A percentile compares a stretch with the other conserved stretches of the same genome.
These are phyloP conservation scores for Lasioglossum oenotherae DNA, from an alignment of 2,888 invertebrate genomes.

Conservation along the genomic window DNA sequence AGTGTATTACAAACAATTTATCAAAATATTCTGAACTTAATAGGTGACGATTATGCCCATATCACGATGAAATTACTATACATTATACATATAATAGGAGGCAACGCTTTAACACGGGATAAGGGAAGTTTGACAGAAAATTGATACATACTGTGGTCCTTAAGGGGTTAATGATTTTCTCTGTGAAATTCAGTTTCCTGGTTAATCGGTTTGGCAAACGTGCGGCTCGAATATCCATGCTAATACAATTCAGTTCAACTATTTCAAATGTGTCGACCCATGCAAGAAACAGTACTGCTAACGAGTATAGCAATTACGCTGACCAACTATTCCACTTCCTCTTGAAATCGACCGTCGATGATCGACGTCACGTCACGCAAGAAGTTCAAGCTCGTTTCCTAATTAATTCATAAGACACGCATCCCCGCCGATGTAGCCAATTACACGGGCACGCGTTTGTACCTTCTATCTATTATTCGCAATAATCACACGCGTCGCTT, in stretches of 20 bases:
- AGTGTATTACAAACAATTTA: too few species aligned
- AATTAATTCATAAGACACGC: constrained; percentile 17
- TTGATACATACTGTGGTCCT: background rate
- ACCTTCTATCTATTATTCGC: background rate
- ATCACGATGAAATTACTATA: background rate
- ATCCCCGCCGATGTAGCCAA: background rate
- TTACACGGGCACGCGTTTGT: background rate
- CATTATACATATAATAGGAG: too few species aligned
- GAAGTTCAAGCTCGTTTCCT: background rate
- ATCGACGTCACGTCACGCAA: background rate
- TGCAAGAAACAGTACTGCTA: background rate
- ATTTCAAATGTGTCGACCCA: background rate
- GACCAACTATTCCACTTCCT: background rate
- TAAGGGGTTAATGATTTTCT: background rate
- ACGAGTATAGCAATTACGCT: background rate
- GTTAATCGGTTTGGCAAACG: background rate
- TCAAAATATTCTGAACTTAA: too few species aligned
- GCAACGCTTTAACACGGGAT: background rate
- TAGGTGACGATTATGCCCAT: too few species aligned
- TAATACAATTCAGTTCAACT: background rate
- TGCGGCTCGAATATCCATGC: background rate
- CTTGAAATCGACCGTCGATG: background rate
- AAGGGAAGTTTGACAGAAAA: background rate
- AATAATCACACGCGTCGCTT: background rate
- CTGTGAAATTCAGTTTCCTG: background rate